phyloP scores from a whole-genome alignment of 2,797 vertebrate species.

The Agapornis canus region DNA sequence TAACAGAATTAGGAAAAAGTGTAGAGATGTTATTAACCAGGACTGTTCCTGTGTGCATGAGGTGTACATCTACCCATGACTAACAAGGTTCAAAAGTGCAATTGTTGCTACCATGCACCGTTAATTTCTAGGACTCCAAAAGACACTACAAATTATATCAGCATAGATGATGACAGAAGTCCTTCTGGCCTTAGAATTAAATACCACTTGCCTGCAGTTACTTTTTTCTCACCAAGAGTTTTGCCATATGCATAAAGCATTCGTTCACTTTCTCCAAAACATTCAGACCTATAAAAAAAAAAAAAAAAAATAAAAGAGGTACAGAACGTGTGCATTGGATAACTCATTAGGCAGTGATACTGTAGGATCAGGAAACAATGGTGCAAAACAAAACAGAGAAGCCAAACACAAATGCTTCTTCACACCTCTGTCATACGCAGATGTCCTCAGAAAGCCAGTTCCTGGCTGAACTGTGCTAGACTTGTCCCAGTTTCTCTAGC shows the following conservation, averaged over 20 bases:
- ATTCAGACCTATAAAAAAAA: not conserved
- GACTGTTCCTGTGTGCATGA: not conserved
- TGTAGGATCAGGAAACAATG: not conserved
- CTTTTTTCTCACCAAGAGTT: not conserved
- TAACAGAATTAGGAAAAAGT: not conserved
- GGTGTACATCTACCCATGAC: too few species aligned
- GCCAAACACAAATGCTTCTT: not conserved
- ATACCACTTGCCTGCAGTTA: fast-evolving
- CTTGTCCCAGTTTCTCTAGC: not conserved
- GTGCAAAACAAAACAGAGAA: not conserved
- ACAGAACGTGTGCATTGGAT: not conserved
- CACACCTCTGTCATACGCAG: not conserved
- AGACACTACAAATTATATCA: not conserved
- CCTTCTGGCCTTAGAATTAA: not conserved
- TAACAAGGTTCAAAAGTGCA: not conserved
- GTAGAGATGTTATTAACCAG: not conserved
- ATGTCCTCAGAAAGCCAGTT: not conserved
- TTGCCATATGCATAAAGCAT: not conserved
- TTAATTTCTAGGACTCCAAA: not conserved
- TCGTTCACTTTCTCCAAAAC: not conserved
- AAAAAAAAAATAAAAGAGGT: not conserved
- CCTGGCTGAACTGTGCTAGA: not conserved
- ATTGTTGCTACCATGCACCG: fast-evolving
- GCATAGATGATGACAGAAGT: not conserved
- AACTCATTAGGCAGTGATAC: not conserved